phyloP scores from a whole-genome alignment of 2,888 invertebrate species.

The Dolichomitus sp. region DNA sequence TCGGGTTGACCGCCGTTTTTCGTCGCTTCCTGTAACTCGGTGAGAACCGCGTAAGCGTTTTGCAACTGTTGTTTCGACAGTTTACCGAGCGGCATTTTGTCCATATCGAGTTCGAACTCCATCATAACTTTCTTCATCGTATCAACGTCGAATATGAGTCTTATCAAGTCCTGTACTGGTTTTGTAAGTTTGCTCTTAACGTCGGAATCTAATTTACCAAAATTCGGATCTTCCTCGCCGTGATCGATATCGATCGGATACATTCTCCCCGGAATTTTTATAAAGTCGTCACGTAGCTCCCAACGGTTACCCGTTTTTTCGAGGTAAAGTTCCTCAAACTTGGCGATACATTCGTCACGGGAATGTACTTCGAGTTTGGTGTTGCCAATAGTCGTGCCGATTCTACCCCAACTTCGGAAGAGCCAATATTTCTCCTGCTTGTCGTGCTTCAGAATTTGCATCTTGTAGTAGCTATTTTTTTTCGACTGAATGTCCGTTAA shows the following conservation, averaged over 20 bases:
- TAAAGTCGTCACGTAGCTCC: conserved; percentile 90
- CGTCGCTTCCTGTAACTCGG: conserved; percentile 89
- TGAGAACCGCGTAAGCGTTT: conserved; percentile 93
- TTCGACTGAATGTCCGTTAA: conserved; percentile 94
- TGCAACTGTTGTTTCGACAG: conserved; percentile 96
- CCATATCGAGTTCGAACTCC: conserved; percentile 98
- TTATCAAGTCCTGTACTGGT: conserved; percentile 94
- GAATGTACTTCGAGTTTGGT: conserved; percentile 88
- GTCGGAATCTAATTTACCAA: conserved; percentile 85
- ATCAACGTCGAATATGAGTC: conserved; percentile 96
- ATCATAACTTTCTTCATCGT: conserved; percentile 97
- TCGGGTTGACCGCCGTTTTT: conserved; percentile 86
- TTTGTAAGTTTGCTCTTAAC: conserved; percentile 91
- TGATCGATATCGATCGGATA: conserved; percentile 97
- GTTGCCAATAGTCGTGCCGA: conserved; percentile 97
- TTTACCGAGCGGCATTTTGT: conserved; percentile 99
- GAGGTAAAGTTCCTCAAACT: conserved; percentile 89
- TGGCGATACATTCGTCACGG: conserved; percentile 88
- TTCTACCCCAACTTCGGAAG: conserved; percentile 98
- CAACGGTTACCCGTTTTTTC: conserved; percentile 96
- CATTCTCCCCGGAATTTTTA: conserved; percentile 91
- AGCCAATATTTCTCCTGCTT: conserved; percentile 90
- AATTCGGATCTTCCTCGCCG: conserved; percentile 87
- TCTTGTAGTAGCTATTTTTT: conserved; percentile 97
- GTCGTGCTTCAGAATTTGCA: conserved; percentile 95